These are phyloP conservation scores for Netelia fuscicornis DNA, from an alignment of 2,888 invertebrate genomes.

Conservation along the genomic window DNA sequence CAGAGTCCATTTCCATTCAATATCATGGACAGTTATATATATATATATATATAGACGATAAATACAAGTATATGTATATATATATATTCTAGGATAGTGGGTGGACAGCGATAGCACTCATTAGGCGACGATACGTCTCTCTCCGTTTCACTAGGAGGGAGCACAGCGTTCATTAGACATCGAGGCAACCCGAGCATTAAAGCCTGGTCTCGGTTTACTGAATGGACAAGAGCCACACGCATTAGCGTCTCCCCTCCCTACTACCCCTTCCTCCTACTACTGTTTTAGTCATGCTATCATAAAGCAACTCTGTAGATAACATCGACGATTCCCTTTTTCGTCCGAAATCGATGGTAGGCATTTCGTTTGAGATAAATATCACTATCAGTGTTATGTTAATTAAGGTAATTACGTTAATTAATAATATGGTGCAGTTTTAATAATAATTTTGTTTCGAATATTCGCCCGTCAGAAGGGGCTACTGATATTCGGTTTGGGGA, in stretches of 20 bases:
- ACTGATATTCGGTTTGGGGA: too few species aligned
- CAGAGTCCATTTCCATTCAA: conserved; percentile 39
- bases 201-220: conserved; percentile 58
- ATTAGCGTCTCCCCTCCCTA: conserved; percentile 58
- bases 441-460: neutral
- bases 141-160: conserved; percentile 47
- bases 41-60: conserved; percentile 9
- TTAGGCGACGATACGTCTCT: conserved; percentile 70
- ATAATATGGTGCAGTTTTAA: neutral
- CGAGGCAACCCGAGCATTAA: conserved; percentile 60
- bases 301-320: conserved; percentile 57
- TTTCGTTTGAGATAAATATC: conserved; percentile 61
- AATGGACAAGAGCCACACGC: conserved; percentile 69
- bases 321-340: conserved; percentile 22
- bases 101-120: conserved; percentile 69
- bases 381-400: neutral
- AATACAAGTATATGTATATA: neutral
- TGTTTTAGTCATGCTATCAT: conserved; percentile 8
- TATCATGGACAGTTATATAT: conserved; percentile 4
- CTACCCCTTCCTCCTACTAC: neutral
- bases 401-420: neutral
- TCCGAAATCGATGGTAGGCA: conserved; percentile 55
- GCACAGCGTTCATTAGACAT: conserved; percentile 69
- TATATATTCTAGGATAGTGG: conserved; percentile 18
- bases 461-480: too few species aligned